Conservation (phyloP, 2,888 invertebrate species). For the Blera fallax region DNA sequence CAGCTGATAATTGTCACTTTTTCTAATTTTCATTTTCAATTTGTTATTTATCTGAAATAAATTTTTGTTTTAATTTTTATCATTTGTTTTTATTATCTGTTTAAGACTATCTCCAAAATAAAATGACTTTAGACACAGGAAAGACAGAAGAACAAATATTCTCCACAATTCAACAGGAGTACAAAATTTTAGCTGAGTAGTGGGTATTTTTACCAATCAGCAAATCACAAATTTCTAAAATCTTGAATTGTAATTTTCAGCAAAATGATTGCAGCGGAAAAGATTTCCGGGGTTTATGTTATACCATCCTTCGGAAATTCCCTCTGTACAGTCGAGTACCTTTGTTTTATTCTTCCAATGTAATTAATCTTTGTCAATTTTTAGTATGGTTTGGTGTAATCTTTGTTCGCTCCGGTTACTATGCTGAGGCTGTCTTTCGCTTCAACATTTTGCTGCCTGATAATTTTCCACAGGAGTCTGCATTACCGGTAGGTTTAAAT, state of each 20-base stretch:
- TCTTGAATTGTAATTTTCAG: slow-evolving; percentile 81
- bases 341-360: not conserved
- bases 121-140: slow-evolving; percentile 79
- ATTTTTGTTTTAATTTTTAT: slow-evolving; percentile 9
- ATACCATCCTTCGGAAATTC: slow-evolving; percentile 94
- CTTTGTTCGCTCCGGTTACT: slow-evolving; percentile 93
- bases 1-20: not conserved
- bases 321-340: slow-evolving; percentile 85
- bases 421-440: slow-evolving; percentile 94
- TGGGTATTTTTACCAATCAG: slow-evolving; percentile 83
- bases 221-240: not conserved
- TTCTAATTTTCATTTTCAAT: not conserved
- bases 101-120: slow-evolving; percentile 14
- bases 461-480: slow-evolving; percentile 86
- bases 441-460: slow-evolving; percentile 93
- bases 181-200: slow-evolving; percentile 96
- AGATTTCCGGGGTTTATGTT: slow-evolving; percentile 94
- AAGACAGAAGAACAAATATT: slow-evolving; percentile 85
- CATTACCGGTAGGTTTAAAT: slow-evolving; percentile 72
- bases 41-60: not conserved
- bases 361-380: not conserved
- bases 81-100: not conserved
- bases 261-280: slow-evolving; percentile 92
- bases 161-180: slow-evolving; percentile 92
- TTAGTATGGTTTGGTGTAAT: slow-evolving; percentile 80